Evolutionary conservation across 2,797 vertebrate species (phyloP), one percentile per base, ranked within the genome.

Genomic region (Presbytis comata): DNA sequence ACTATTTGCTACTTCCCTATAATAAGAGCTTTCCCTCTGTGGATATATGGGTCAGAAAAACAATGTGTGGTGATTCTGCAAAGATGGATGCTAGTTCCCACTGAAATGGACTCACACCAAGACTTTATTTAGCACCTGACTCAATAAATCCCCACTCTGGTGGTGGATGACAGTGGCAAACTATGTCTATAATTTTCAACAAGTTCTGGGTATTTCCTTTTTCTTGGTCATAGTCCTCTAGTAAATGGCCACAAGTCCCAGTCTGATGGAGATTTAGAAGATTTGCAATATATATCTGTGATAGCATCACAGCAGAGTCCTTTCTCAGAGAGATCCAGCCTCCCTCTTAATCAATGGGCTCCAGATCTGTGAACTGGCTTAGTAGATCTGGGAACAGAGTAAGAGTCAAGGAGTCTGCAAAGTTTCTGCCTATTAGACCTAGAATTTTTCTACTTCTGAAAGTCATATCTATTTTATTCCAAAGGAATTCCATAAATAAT

Each of bases 11-110:
- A 41, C 36, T 74, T 74, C 64, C 39, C 57, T 94, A 64, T 81
- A 55, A 39, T 82, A 92, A 94, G 67, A 72, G 11, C 24, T 10
- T 30, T 83, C n/a, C 36, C 72, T 91, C 44, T 74, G 14, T 78
- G 41, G 50, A 72, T 50, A 75, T 72, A 4, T 95, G 57, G 19
- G 39, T 96, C 64, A 95, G 55, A 95, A 96, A 93, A 95, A 84
- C 78, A 84, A 72, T 30, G 21, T 94, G 48, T 89, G 70, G 41
- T 83, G 80, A 92, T 94, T 93, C 17, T 67, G 39, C 41, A 16
- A 76, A 83, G 79, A 80, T 61, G 33, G 44, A 14, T 46, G 9
- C 41, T 84, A 82, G 33, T 94, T 93, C 50, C 44, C 72, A 84
- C 39, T 89, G 64, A 96, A 85, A 67, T 93, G 14, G 53, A 86